These are phyloP conservation scores for Ferrisia virgata DNA, from an alignment of 2,888 invertebrate species.

Conservation along the genomic window DNA sequence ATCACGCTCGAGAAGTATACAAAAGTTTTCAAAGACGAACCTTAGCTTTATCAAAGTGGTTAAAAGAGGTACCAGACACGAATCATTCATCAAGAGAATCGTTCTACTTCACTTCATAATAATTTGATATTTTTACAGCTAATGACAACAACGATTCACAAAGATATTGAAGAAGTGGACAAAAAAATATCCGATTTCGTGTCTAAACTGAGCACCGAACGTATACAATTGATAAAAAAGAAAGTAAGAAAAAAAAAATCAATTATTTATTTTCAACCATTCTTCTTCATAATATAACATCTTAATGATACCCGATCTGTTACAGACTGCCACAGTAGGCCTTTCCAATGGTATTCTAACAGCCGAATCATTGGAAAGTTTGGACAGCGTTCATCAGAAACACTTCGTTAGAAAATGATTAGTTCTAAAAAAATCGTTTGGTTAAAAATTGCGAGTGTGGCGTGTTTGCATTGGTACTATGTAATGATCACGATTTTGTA, in stretches of 20 bases:
- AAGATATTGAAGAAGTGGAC: constrained; percentile 51
- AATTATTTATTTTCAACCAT: not conserved
- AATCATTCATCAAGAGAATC: not conserved
- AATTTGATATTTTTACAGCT: constrained; percentile 47
- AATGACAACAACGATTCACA: constrained; percentile 51
- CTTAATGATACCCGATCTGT: constrained; percentile 6
- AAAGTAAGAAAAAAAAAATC: constrained; percentile 37
- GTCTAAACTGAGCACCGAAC: constrained; percentile 49
- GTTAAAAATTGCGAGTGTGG: not conserved
- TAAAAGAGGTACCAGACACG: constrained; percentile 49
- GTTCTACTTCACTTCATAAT: not conserved
- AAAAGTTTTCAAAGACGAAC: constrained; percentile 51
- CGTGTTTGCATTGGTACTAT: not conserved
- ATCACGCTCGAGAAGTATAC: constrained; percentile 51
- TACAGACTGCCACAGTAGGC: not conserved
- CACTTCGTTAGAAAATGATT: constrained; percentile 5
- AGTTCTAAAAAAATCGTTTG: not conserved
- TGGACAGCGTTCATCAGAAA: constrained; percentile 33
- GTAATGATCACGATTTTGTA: not conserved
- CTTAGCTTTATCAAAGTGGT: constrained; percentile 50
- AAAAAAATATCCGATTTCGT: constrained; percentile 50
- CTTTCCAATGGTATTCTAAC: not conserved
- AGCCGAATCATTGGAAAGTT: constrained; percentile 34
- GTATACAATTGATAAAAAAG: constrained; percentile 46
- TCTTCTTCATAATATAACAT: not conserved